Conservation (phyloP, 2,797 vertebrate species). For the Sparus aurata region DNA sequence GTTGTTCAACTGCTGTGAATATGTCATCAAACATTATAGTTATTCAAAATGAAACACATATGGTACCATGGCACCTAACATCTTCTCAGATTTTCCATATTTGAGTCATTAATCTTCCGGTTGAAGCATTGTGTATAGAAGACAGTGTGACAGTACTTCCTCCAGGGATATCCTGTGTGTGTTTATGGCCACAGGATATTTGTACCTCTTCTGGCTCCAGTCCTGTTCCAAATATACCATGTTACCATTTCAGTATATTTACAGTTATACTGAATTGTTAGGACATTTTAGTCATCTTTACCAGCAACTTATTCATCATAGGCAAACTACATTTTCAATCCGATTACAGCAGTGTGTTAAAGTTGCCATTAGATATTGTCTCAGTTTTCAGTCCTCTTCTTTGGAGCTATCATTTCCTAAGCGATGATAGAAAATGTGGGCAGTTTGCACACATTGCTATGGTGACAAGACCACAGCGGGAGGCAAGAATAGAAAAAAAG, state of each 20-base stretch:
- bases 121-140: conserved; percentile 55
- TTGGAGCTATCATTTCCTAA: conserved; percentile 34
- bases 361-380: not conserved
- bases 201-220: conserved; percentile 39
- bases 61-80: not conserved
- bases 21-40: not conserved
- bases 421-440: conserved; percentile 41
- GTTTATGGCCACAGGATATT: conserved; percentile 66
- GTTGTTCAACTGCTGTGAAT: not conserved
- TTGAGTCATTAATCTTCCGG: conserved; percentile 62
- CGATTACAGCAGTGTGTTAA: not conserved
- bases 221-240: conserved; percentile 51
- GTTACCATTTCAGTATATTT: not conserved
- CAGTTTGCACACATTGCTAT: conserved; percentile 49
- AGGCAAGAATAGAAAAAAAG: conserved; percentile 26
- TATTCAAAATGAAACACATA: not conserved
- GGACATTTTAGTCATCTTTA: not conserved
- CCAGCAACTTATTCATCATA: not conserved
- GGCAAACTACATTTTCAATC: no score
- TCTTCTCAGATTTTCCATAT: conserved; percentile 47
- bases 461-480: conserved; percentile 46
- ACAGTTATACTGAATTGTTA: not conserved
- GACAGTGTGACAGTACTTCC: conserved; percentile 61
- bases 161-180: conserved; percentile 69
- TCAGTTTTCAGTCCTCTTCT: not conserved